Evolutionary conservation across 2,888 invertebrate species (phyloP), one percentile per base, ranked within the genome.

Genomic region (Troglohyphantes excavatus): DNA sequence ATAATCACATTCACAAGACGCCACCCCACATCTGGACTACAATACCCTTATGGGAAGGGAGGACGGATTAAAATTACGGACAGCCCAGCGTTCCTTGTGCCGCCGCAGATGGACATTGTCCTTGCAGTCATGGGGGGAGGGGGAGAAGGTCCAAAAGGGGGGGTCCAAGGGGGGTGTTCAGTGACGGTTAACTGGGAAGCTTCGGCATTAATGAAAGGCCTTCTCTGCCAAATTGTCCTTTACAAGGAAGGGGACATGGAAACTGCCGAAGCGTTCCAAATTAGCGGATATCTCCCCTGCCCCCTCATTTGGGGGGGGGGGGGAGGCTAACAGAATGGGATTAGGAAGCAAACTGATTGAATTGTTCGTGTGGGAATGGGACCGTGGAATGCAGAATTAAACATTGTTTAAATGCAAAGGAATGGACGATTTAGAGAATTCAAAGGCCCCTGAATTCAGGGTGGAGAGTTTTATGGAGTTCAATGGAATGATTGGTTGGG

Each of bases 171-270:
- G 46, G 65, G 75, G 19, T 33, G 75, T 75, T 65, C 67, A 67
- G 70, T 72, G 46, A 67, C 84, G 27, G 81, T 70, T 78, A 82
- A 82, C 82, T 61, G 26, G 79, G 72, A 72, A 75, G 67, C 84
- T 53, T 65, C 63, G 67, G 75, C 75, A 67, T 73, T 84, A 84
- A 84, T 84, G 84, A 84, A 84, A 84, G 84, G 73, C 43, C 59
- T 75, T 26, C 84, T 67, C 59, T 75, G 84, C 67, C 84, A 84
- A 84, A 84, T 84, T 84, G 75, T 67, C 84, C 75, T 82, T 84
- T 84, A 84, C 84, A 84, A 19, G 67, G 67, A 63, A 83, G 53
- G 82, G 73, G 21, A 73, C 83, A 83, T 61, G 82, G 65, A 26
- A 43, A 59, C 78, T 65, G 67, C 68, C 65, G 68, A 81, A 68